These are phyloP conservation scores for Rhombomys opimus DNA, from an alignment of 2,113 vertebrate species.

Conservation along the genomic window DNA sequence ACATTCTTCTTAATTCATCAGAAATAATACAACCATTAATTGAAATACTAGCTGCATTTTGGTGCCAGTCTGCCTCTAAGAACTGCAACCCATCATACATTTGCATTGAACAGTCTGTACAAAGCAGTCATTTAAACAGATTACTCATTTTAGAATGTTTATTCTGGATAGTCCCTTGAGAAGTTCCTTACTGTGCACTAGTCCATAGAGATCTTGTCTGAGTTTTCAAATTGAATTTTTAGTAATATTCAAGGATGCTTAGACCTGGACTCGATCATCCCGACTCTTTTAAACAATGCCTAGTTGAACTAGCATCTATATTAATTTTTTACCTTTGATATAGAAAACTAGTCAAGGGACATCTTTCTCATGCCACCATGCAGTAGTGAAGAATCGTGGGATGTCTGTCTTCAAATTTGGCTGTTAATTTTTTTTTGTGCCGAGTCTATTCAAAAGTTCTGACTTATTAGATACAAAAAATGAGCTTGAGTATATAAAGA, in stretches of 20 bases:
- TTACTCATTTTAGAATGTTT: background rate
- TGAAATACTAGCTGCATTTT: conserved; percentile 49
- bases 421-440: background rate
- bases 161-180: conserved; percentile 39
- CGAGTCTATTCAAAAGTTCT: background rate
- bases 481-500: background rate
- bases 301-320: background rate
- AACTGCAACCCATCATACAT: conserved; percentile 3
- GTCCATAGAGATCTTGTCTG: background rate
- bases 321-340: background rate
- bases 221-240: conserved; percentile 39
- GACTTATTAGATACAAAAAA: background rate
- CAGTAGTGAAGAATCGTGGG: background rate
- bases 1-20: conserved; percentile 38
- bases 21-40: background rate
- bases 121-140: conserved; percentile 35
- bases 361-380: background rate
- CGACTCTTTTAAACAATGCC: background rate
- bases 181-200: background rate
- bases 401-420: background rate
- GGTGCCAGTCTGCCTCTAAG: background rate
- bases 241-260: background rate
- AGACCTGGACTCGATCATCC: background rate
- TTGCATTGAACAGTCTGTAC: conserved; percentile 28
- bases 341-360: background rate